Evolutionary conservation across 1,140 invertebrate species (phyloP).

Genomic region (Psix sp.): DNA sequence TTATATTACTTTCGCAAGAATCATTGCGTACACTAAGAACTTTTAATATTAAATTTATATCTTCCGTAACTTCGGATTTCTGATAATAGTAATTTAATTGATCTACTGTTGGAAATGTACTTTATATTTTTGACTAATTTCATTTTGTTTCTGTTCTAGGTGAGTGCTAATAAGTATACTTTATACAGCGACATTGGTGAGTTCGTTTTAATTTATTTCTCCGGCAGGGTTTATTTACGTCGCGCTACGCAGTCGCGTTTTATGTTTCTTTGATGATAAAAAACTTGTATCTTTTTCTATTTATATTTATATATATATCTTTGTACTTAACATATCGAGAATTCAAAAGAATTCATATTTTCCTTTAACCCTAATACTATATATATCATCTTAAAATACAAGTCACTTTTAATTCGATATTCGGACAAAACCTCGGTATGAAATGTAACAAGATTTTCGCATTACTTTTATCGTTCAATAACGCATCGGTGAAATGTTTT

Average conservation of each 20-base stretch:
- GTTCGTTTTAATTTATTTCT: slow-evolving; percentile 49
- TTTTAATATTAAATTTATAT: slow-evolving; percentile 30
- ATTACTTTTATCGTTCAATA: slow-evolving; percentile 1
- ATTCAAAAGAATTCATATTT: no score
- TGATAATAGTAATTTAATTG: slow-evolving; percentile 8
- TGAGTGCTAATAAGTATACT: slow-evolving; percentile 58
- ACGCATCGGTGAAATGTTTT: not conserved
- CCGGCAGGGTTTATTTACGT: no score
- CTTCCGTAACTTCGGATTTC: slow-evolving; percentile 5
- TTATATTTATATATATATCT: no score
- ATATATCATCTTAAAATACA: no score
- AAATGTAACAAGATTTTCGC: not conserved
- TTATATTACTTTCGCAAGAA: slow-evolving; percentile 41
- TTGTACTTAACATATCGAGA: no score
- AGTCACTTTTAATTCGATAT: no score
- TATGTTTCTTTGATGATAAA: no score
- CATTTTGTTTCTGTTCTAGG: slow-evolving; percentile 67
- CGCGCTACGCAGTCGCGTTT: no score
- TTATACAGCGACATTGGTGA: slow-evolving; percentile 25
- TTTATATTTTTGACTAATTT: slow-evolving; percentile 27
- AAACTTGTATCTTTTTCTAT: no score
- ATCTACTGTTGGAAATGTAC: no score
- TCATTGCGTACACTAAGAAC: slow-evolving; percentile 1
- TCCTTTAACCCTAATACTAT: no score
- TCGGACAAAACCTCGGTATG: no score